These are phyloP conservation scores for Apodemia zela DNA, from an alignment of 2,888 invertebrate genomes.

Conservation along the genomic window DNA sequence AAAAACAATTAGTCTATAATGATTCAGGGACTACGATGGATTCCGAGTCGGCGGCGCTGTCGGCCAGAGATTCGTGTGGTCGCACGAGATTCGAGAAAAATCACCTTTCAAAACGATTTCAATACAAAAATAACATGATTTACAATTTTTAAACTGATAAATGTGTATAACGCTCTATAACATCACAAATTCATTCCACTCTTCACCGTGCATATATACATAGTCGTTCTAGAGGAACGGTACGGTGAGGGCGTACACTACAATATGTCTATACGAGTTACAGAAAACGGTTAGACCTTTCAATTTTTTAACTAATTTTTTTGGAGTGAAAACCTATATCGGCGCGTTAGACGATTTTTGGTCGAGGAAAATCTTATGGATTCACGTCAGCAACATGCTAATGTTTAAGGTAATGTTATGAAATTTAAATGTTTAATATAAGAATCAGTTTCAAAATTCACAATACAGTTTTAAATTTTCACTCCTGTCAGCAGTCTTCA, in stretches of 20 bases:
- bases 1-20: conserved; percentile 61
- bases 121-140: conserved; percentile 72
- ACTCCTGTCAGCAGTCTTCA: too few species aligned
- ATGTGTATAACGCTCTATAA: conserved; percentile 56
- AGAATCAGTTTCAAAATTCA: too few species aligned
- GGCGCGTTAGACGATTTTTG: too few species aligned
- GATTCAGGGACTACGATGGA: conserved; percentile 50
- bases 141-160: conserved; percentile 59
- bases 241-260: conserved; percentile 34
- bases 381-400: too few species aligned
- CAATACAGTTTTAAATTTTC: too few species aligned
- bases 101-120: conserved; percentile 47
- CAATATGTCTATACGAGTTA: too few species aligned
- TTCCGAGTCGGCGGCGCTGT: conserved; percentile 45
- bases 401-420: too few species aligned
- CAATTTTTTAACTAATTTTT: neutral
- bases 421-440: too few species aligned
- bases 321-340: too few species aligned
- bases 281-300: neutral
- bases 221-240: conserved; percentile 53
- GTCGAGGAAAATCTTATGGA: too few species aligned
- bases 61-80: conserved; percentile 30
- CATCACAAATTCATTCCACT: conserved; percentile 66
- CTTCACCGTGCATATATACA: conserved; percentile 75
- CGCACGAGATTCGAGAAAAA: conserved; percentile 32